Evolutionary conservation across 2,113 vertebrate species (phyloP).

Genomic region (Potamarius usumacintae): DNA sequence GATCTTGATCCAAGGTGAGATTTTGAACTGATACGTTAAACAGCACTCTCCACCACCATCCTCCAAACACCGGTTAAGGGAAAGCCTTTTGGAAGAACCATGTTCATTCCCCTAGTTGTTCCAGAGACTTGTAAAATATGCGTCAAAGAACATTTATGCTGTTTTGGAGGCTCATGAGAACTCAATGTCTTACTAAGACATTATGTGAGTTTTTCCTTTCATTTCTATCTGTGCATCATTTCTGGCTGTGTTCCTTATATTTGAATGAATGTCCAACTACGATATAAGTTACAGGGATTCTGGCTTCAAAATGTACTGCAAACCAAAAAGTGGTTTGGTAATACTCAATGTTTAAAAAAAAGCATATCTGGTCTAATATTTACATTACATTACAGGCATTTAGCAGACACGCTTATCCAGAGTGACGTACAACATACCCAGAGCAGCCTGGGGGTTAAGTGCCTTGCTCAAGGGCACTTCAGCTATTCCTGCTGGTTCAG

Average conservation of each 20-base stretch:
- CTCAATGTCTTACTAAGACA: neutral
- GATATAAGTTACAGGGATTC: neutral
- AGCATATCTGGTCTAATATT: neutral
- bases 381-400: too few relatives aligned
- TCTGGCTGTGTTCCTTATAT: neutral
- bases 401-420: too few relatives aligned
- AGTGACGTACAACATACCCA: too few relatives aligned
- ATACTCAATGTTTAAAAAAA: neutral
- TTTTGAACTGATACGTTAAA: neutral
- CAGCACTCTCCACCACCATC: neutral
- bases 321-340: neutral
- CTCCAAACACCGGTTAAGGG: neutral
- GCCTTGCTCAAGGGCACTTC: too few relatives aligned
- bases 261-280: neutral
- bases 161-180: neutral
- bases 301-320: neutral
- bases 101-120: neutral
- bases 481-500: too few relatives aligned
- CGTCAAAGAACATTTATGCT: neutral
- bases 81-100: neutral
- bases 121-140: neutral
- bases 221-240: neutral
- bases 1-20: neutral
- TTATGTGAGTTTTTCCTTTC: neutral
- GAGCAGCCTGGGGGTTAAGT: too few relatives aligned